phyloP scores from a whole-genome alignment of 2,888 invertebrate genomes.

The Clanis bilineata region DNA sequence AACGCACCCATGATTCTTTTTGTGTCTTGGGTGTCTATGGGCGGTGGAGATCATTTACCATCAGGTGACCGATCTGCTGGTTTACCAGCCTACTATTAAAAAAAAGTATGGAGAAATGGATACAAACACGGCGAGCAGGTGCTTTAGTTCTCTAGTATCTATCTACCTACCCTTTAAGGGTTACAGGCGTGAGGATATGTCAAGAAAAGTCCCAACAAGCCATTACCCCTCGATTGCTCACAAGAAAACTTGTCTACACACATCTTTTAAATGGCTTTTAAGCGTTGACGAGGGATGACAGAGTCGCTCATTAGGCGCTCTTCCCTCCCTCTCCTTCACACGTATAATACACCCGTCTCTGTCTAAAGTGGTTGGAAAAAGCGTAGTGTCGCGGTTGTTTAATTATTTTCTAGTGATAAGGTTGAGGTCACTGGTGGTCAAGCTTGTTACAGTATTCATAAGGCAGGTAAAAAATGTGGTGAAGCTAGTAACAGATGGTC shows the following conservation, averaged over 20 bases:
- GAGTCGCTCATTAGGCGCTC: conserved; percentile 49
- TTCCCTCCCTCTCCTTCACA: conserved; percentile 29
- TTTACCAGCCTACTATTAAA: too few species aligned
- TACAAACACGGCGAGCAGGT: too few species aligned
- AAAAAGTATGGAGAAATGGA: too few species aligned
- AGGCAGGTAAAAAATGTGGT: neutral
- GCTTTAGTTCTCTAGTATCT: too few species aligned
- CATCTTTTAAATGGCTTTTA: conserved; percentile 41
- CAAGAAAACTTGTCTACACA: conserved; percentile 26
- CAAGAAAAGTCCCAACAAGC: neutral
- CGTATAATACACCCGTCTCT: conserved; percentile 24
- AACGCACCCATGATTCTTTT: too few species aligned
- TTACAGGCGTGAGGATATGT: too few species aligned
- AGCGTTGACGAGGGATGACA: conserved; percentile 41
- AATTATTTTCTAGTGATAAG: conserved; percentile 23
- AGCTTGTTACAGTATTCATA: conserved; percentile 10
- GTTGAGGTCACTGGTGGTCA: conserved; percentile 13
- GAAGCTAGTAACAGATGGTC: neutral
- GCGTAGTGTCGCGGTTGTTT: conserved; percentile 26
- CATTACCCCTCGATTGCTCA: conserved; percentile 11
- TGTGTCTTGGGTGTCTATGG: too few species aligned
- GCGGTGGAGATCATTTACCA: too few species aligned
- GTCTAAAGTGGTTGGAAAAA: conserved; percentile 35
- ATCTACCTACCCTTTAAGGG: too few species aligned
- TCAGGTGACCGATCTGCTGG: too few species aligned